Conservation (phyloP, 2,113 vertebrate genomes). For the Typhlomys cinereus region DNA sequence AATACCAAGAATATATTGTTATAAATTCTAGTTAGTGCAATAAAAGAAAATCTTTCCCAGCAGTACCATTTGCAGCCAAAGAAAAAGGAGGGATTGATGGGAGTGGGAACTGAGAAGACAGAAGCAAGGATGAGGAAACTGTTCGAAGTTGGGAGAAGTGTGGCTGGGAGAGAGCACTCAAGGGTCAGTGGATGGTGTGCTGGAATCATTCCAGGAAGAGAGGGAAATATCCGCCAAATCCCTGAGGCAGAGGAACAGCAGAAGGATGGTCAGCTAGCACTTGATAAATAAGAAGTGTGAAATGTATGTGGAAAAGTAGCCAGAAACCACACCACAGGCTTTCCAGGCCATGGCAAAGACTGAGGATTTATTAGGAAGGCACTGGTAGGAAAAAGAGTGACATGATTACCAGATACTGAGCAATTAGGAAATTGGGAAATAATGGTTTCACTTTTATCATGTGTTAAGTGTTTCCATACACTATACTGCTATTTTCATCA, state of each 20-base stretch:
- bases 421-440: conserved; percentile 45
- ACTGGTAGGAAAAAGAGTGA: not conserved
- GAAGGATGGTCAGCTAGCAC: not conserved
- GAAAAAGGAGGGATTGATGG: not conserved
- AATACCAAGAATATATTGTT: not conserved
- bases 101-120: not conserved
- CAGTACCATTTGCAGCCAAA: too few species aligned
- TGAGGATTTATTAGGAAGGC: not conserved
- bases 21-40: not conserved
- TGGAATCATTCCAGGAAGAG: not conserved
- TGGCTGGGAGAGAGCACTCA: not conserved
- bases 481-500: conserved; percentile 51
- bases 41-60: not conserved
- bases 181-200: not conserved
- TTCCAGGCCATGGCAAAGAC: not conserved
- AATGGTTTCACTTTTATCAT: not conserved
- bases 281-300: not conserved
- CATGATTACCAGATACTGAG: not conserved
- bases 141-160: not conserved
- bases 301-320: not conserved
- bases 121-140: not conserved
- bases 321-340: not conserved
- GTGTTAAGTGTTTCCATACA: conserved; percentile 32
- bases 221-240: not conserved
- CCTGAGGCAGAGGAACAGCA: not conserved